Base-by-base conservation (phyloP, 1,140 invertebrate genomes). In the Drosophila novamexicana region DNA sequence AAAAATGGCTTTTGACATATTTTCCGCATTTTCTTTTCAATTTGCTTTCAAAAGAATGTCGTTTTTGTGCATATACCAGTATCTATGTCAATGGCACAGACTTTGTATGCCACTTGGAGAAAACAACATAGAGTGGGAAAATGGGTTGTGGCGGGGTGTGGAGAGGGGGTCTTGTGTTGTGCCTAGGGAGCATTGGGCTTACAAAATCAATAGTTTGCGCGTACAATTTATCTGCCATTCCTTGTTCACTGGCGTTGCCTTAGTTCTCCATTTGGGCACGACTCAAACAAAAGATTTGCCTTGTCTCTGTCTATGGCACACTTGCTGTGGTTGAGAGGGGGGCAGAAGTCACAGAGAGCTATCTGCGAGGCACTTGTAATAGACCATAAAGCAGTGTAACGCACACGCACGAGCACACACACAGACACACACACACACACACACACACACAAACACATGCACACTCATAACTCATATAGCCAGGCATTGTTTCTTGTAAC, bases 1-100 rank as follows among this genome's bases (percentile, higher is more conserved):
- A 86, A 88, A 84, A 88, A 86, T 88, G 82, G 72, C 82, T 79
- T 88, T 86, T 88, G 83, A 86, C 82, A 86, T 85, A 85, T 82
- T 85, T 86, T 71, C 70, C 76, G 68, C 81, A 88, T 73, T 79
- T 88, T 88, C 79, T 79, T 80, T 88, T 89, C 84, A 88, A 70
- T 84, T 81, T 79, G 53, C 81, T 62, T 81, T 85, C 70, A 75
- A 75, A 54, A 70, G 69, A 75, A 74, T 70, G 61, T 58, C 53
- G 63, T 77, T 62, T 70, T 70, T 72, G 57, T 77, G 67, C 67
- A 83, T 39, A 50, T 22, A 14, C 39, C 59, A 45, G 84, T 89
- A 88, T 89, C 84, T 88, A 75, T 88, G 83, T 88, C 83, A 88
- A 88, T 88, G 83, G 83, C 83, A 83, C 84, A 79, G 86, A 79